Base-by-base conservation (phyloP, 1,140 invertebrate genomes). In the Drosophila navojoa region DNA sequence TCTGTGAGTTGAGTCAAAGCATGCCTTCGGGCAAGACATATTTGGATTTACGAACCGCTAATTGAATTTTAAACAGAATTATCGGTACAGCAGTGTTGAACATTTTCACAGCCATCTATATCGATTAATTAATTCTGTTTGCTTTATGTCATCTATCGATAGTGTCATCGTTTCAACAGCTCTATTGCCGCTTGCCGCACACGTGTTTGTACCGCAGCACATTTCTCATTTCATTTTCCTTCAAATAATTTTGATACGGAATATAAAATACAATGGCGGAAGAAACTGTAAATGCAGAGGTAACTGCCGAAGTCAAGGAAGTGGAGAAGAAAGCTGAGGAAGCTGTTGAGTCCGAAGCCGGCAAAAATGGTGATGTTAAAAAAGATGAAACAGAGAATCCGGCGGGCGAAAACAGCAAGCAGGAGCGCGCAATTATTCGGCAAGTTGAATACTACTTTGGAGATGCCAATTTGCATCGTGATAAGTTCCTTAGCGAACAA, bases 401-500 rank as follows among this genome's bases (percentile, higher is more conserved):
- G 15, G 73, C 82, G 13, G 58, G 22, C 6, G 71, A 70, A 10
- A 71, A 80, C 15, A 69, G 74, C 6, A 93, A 94, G 60, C 89
- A 94, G 54, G 94, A 95, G 60, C 89, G 90, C 45, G 93, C 93
- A 35, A 95, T 95, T 11, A 94, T 95, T 45, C 93, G 93, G 1
- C 95, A 95, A 87, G 91, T 95, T 1, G 94, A 95, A 90, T 95
- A 95, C 90, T 95, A 95, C 77, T 95, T 95, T 67, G 94, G 98
- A 61, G 96, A 99, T 92, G 94, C 96, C 3, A 99, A 99, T 92
- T 94, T 99, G 45, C 95, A 95, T 5, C 94, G 95, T 71, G 98
- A 99, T 90, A 98, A 97, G 90, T 99, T 99, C 90, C 92, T 99
- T 3, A 95, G 95, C 71, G 95, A 97, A 72, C 95, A 98, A 92